Conservation (phyloP, 2,113 vertebrate species). For the Oceanites oceanicus region DNA sequence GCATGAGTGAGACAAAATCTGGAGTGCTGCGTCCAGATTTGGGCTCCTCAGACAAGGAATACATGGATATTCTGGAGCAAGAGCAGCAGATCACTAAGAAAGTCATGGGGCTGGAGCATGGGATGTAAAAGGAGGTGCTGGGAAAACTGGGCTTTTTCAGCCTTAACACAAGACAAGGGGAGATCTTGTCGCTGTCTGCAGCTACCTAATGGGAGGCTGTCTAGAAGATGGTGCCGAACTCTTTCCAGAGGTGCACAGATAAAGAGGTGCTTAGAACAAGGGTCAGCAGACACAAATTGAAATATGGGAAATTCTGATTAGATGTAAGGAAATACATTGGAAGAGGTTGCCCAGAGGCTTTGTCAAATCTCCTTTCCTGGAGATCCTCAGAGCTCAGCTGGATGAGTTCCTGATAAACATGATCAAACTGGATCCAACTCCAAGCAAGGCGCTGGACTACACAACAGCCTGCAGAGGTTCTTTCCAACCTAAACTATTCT, state of each 20-base stretch:
- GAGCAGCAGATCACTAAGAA: background rate
- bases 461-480: background rate
- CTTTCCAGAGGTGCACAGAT: background rate
- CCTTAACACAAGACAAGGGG: background rate
- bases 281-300: background rate
- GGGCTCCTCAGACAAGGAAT: background rate
- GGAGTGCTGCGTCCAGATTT: background rate
- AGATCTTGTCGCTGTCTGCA: background rate
- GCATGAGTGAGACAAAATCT: background rate
- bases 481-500: background rate
- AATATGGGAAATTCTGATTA: background rate
- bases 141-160: background rate
- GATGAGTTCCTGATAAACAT: background rate
- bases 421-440: background rate
- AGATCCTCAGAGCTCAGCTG: background rate
- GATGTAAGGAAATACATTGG: background rate
- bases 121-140: background rate
- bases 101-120: background rate
- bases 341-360: background rate
- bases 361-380: background rate
- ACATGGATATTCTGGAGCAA: background rate
- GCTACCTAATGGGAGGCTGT: background rate
- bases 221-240: background rate
- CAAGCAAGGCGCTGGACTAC: background rate
- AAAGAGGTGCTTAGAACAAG: background rate